A percentile compares a stretch with the other conserved stretches of the same genome.
These are phyloP conservation scores for Gymnobelideus leadbeateri DNA, from an alignment of 2,113 vertebrate genomes.

Conservation along the genomic window DNA sequence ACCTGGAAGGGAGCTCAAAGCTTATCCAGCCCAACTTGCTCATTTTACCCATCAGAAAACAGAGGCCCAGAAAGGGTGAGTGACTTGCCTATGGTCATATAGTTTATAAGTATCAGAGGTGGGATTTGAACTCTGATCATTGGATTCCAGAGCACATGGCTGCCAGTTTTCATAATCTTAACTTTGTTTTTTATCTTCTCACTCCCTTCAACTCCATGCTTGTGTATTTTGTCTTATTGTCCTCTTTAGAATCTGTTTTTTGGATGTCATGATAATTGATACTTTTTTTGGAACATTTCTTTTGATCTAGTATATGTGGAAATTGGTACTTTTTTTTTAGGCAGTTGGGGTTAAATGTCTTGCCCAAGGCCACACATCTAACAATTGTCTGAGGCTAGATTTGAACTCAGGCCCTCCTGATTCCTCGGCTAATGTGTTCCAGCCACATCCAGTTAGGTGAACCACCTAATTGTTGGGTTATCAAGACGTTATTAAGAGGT, in stretches of 20 bases:
- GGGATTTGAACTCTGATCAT: background rate
- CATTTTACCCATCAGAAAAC: background rate
- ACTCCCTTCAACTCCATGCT: background rate
- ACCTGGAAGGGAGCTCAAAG: background rate
- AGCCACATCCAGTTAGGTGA: too few species aligned
- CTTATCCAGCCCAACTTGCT: background rate
- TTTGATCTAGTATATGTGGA: background rate
- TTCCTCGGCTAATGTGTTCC: too few species aligned
- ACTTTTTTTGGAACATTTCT: background rate
- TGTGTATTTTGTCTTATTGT: background rate
- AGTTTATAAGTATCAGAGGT: background rate
- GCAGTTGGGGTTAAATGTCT: too few species aligned
- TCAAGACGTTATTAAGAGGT: background rate
- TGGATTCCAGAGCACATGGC: background rate
- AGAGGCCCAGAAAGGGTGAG: background rate
- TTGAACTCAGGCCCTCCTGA: too few species aligned
- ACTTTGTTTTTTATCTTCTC: background rate
- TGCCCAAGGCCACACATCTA: too few species aligned
- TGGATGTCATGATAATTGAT: background rate
- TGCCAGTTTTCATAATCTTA: background rate
- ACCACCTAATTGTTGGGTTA: background rate
- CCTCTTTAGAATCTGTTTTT: background rate
- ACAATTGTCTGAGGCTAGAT: too few species aligned
- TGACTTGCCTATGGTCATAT: background rate
- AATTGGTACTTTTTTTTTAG: too few species aligned